Percentiles rank a stretch among this genome's conserved stretches.
phyloP scores from a whole-genome alignment of 2,113 vertebrate species.

The Rousettus leschenaultii region DNA sequence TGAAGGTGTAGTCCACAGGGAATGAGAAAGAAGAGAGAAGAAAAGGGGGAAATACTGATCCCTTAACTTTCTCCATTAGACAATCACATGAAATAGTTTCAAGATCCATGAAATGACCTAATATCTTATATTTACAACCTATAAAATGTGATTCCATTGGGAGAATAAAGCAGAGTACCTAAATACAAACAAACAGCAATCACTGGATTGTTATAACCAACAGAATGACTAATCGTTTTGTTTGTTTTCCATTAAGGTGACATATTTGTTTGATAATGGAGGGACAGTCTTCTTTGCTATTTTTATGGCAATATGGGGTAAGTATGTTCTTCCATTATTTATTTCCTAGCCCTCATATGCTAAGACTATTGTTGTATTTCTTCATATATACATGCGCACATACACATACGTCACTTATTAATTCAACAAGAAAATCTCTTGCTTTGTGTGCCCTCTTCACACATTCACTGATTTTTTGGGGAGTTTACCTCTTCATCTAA shows the following conservation, averaged over 20 bases:
- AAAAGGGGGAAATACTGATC: neutral
- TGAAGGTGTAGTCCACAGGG: neutral
- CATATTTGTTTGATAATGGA: constrained; percentile 89
- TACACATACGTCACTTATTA: neutral
- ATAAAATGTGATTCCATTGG: neutral
- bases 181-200: neutral
- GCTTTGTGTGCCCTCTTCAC: neutral
- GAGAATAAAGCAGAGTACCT: neutral
- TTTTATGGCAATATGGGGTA: constrained; percentile 92
- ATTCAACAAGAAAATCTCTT: neutral
- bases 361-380: neutral
- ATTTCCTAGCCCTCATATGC: neutral
- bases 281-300: constrained; percentile 91
- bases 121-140: neutral
- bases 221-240: neutral
- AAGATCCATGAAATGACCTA: neutral
- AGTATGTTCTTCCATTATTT: constrained; percentile 69
- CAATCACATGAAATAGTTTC: neutral
- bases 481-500: neutral
- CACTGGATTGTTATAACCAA: neutral
- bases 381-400: neutral
- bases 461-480: neutral
- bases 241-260: constrained; percentile 81
- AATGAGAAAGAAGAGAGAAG: neutral
- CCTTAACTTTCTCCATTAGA: neutral